These are phyloP conservation scores for Peribatodes rhomboidaria DNA, from an alignment of 2,888 invertebrate species.

Conservation along the genomic window DNA sequence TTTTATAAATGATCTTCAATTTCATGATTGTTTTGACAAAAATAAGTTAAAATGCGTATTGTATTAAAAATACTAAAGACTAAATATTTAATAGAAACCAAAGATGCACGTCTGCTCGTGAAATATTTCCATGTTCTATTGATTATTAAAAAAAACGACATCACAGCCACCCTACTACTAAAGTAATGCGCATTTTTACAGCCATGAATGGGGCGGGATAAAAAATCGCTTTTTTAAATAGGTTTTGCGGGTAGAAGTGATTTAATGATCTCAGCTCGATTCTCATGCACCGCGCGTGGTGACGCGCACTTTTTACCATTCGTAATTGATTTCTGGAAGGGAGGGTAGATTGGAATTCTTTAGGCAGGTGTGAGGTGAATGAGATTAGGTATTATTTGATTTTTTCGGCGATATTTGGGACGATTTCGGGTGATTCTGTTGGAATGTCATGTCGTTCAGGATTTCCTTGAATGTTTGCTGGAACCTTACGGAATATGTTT, in stretches of 20 bases:
- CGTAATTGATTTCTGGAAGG: slow-evolving; percentile 78
- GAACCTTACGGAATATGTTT: too few relatives aligned
- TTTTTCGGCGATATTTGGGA: slow-evolving; percentile 21
- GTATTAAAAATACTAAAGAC: too few relatives aligned
- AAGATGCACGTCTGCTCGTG: too few relatives aligned
- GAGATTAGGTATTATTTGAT: slow-evolving; percentile 49
- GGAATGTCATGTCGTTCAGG: not conserved
- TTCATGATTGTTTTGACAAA: too few relatives aligned
- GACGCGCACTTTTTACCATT: slow-evolving; percentile 76
- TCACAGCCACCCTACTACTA: slow-evolving; percentile 37
- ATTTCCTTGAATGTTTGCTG: not conserved
- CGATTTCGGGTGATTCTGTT: not conserved
- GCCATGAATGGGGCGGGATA: slow-evolving; percentile 64
- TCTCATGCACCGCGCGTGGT: slow-evolving; percentile 76
- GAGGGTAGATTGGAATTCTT: slow-evolving; percentile 81
- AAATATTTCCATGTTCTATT: not conserved
- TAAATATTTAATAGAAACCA: too few relatives aligned
- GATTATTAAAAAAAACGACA: not conserved
- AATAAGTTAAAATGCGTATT: too few relatives aligned
- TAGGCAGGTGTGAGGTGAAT: slow-evolving; percentile 71
- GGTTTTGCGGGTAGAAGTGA: slow-evolving; percentile 79
- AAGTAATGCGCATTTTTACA: slow-evolving; percentile 51
- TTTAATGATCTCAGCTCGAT: slow-evolving; percentile 77
- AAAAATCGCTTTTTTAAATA: slow-evolving; percentile 83
- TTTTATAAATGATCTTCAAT: too few relatives aligned